These are phyloP conservation scores for Globia sparganii DNA, from an alignment of 2,888 invertebrate genomes.

Conservation along the genomic window DNA sequence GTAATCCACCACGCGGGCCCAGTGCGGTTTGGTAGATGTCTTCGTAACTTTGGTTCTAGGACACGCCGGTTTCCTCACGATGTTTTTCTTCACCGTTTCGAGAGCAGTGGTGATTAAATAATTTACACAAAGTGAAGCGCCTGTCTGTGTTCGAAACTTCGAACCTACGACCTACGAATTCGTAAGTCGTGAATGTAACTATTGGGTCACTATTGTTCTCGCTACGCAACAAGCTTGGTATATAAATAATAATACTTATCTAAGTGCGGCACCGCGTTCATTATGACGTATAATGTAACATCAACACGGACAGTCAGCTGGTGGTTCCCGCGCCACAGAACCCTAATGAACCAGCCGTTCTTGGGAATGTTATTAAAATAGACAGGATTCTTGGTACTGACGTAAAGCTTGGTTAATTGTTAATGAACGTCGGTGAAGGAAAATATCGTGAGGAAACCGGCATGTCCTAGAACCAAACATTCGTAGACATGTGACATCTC, in stretches of 20 bases:
- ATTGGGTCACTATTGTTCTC: neutral
- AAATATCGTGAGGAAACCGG: too few species aligned
- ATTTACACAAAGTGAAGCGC: neutral
- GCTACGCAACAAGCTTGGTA: neutral
- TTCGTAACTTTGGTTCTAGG: too few species aligned
- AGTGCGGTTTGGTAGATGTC: neutral
- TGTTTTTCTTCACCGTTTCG: neutral
- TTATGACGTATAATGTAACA: constrained; percentile 42
- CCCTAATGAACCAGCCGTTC: neutral
- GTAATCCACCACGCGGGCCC: too few species aligned
- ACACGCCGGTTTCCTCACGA: neutral
- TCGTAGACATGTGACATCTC: neutral
- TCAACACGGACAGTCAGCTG: constrained; percentile 49
- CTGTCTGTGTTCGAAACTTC: neutral
- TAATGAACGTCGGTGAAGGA: neutral
- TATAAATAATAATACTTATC: neutral
- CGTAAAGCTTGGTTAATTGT: neutral
- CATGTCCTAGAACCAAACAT: neutral
- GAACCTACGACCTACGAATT: neutral
- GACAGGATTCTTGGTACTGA: neutral
- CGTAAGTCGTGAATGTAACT: neutral
- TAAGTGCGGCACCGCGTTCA: constrained; percentile 10
- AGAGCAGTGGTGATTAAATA: neutral
- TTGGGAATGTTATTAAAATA: neutral
- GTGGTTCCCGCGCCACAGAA: constrained; percentile 31